Evolutionary conservation across 2,797 vertebrate species (phyloP).

Genomic region (Myotis myotis): DNA sequence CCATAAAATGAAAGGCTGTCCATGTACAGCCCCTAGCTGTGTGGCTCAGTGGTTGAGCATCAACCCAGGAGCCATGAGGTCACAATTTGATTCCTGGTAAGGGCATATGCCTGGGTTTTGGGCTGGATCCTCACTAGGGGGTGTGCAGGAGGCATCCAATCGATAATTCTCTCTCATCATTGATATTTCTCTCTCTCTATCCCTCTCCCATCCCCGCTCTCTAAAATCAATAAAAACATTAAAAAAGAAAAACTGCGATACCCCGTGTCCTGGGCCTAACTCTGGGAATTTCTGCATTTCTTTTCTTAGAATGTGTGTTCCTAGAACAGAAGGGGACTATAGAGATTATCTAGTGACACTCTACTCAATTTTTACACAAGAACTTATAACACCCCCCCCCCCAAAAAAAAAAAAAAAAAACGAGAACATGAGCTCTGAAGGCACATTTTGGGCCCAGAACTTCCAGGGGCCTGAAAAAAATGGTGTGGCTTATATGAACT

Average conservation of each 20-base stretch:
- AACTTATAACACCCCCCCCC: not conserved
- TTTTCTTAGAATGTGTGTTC: not conserved
- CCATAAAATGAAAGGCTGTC: slow-evolving; percentile 13
- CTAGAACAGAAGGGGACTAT: not conserved
- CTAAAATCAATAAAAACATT: too few species aligned
- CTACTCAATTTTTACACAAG: not conserved
- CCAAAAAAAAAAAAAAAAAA: not conserved
- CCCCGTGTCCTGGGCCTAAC: not conserved
- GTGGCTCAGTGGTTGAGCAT: too few species aligned
- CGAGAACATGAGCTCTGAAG: not conserved
- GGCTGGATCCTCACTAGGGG: too few species aligned
- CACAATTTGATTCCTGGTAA: too few species aligned
- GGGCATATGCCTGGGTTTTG: too few species aligned
- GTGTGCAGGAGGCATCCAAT: too few species aligned
- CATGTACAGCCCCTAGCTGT: not conserved
- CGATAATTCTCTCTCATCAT: too few species aligned
- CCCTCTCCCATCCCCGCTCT: too few species aligned
- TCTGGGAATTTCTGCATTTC: not conserved
- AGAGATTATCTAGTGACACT: not conserved
- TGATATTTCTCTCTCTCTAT: too few species aligned
- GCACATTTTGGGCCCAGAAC: not conserved
- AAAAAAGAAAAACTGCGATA: not conserved
- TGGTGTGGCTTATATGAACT: not conserved
- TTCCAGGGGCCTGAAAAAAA: not conserved
- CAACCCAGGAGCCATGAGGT: too few species aligned